Evolutionary conservation across 2,797 vertebrate species (phyloP).

Genomic region (Allobates femoralis): DNA sequence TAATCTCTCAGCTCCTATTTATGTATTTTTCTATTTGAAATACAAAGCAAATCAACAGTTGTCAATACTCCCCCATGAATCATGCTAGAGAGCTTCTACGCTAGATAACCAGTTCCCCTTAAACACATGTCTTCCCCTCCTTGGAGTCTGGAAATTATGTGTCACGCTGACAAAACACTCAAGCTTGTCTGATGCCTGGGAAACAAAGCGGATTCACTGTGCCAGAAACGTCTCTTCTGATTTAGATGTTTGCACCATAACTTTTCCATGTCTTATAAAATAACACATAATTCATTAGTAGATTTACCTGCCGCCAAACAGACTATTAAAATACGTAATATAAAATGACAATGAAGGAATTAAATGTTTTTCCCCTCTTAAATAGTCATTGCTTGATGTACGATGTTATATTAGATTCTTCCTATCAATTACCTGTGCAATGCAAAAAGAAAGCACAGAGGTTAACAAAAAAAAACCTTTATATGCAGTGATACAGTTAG

Average conservation of each 20-base stretch:
- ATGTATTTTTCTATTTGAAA: constrained; percentile 13
- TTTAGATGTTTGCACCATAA: constrained; percentile 35
- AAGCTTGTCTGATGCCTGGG: constrained; percentile 50
- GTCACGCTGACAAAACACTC: constrained; percentile 48
- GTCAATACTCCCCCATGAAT: constrained; percentile 45
- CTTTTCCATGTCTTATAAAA: constrained; percentile 44
- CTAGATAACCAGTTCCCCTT: constrained; percentile 54
- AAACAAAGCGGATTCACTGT: constrained; percentile 28
- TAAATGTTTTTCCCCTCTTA: neutral
- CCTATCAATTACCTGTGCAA: neutral
- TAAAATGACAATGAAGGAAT: constrained; percentile 48
- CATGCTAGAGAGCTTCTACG: neutral
- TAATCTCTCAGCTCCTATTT: constrained; percentile 32
- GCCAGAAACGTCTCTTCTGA: constrained; percentile 12
- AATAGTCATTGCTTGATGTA: neutral
- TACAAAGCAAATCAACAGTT: constrained; percentile 42
- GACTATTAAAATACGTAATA: constrained; percentile 45
- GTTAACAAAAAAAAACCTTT: too few species aligned
- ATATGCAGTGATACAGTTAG: too few species aligned
- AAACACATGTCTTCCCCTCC: constrained; percentile 35
- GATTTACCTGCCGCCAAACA: constrained; percentile 1
- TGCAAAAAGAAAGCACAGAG: neutral
- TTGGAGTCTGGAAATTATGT: constrained; percentile 38
- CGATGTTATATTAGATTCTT: neutral
- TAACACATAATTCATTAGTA: constrained; percentile 1